Evolutionary conservation across 2,888 invertebrate species (phyloP).

Genomic region (Elmis aenea): DNA sequence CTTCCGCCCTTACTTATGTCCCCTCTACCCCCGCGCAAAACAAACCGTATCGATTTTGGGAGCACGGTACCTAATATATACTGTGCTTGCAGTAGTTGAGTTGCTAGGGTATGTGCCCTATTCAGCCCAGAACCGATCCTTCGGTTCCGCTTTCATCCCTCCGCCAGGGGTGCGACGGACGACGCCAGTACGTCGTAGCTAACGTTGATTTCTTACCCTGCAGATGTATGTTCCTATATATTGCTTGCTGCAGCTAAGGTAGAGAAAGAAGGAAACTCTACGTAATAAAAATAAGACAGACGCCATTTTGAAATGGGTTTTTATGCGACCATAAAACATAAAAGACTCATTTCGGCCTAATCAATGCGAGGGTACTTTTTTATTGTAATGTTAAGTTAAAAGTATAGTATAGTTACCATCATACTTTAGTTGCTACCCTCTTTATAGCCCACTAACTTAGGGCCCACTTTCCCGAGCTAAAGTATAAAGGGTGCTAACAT

Average conservation of each 20-base stretch:
- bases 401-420: constrained; percentile 32
- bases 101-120: constrained; percentile 39
- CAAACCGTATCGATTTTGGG: constrained; percentile 50
- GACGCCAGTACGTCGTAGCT: constrained; percentile 22
- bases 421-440: constrained; percentile 19
- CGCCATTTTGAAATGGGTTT: constrained; percentile 42
- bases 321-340: constrained; percentile 40
- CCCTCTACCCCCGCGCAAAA: constrained; percentile 39
- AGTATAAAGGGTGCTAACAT: constrained; percentile 25
- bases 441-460: constrained; percentile 26
- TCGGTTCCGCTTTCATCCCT: constrained; percentile 28
- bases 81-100: constrained; percentile 38
- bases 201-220: constrained; percentile 19
- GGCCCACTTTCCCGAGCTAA: constrained; percentile 21
- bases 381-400: constrained; percentile 40
- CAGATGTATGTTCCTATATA: constrained; percentile 40
- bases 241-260: constrained; percentile 31
- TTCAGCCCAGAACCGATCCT: constrained; percentile 27
- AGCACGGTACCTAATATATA: constrained; percentile 43
- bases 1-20: constrained; percentile 38
- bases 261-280: constrained; percentile 31
- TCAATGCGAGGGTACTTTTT: constrained; percentile 38
- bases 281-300: constrained; percentile 40
- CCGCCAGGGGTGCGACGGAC: constrained; percentile 14
- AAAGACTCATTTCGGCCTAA: constrained; percentile 40